phyloP scores from a whole-genome alignment of 2,888 invertebrate species.

The Drosophila crucigera region DNA sequence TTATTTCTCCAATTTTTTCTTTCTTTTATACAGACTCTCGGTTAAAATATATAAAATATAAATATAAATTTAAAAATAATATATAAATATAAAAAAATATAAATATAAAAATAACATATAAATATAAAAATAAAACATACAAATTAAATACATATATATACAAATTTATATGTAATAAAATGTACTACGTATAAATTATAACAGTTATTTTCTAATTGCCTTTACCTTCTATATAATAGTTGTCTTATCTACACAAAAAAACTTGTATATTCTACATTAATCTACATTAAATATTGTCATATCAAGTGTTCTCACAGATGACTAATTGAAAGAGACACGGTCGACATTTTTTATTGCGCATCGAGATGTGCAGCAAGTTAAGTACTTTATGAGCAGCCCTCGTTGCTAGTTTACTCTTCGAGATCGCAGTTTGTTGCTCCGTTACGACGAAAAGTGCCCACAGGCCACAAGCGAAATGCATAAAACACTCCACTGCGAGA shows the following conservation, averaged over 20 bases:
- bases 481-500: constrained; percentile 27
- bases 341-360: not conserved
- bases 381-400: constrained; percentile 19
- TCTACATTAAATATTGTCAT: not conserved
- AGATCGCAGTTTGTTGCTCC: constrained; percentile 18
- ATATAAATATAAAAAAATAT: too few relatives aligned
- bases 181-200: not conserved
- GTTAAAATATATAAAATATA: not conserved
- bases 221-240: not conserved
- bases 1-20: not conserved
- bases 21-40: too few relatives aligned
- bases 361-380: not conserved
- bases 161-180: not conserved
- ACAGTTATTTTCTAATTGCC: not conserved
- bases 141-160: too few relatives aligned
- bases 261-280: not conserved
- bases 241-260: not conserved
- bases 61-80: too few relatives aligned
- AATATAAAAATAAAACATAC: too few relatives aligned
- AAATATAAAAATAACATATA: too few relatives aligned
- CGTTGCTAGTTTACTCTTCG: constrained; percentile 11
- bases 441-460: constrained; percentile 40
- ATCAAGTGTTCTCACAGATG: not conserved
- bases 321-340: not conserved
- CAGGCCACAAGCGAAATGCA: constrained; percentile 24